A percentile compares a stretch with the other conserved stretches of the same genome.
These are phyloP conservation scores for Cotesia glomerata DNA, from an alignment of 1,140 invertebrate species.

Conservation along the genomic window DNA sequence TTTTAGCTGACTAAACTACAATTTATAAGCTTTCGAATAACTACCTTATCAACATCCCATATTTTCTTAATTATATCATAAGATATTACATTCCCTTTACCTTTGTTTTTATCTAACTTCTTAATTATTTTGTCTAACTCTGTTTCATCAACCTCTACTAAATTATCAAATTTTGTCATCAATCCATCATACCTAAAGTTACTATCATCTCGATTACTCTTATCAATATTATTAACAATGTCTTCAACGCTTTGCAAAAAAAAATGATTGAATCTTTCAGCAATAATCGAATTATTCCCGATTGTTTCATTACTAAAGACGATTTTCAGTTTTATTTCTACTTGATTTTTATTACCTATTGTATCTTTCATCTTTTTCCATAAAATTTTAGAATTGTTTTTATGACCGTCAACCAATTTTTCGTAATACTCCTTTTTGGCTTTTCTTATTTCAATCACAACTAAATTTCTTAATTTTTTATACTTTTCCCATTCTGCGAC, in stretches of 20 bases:
- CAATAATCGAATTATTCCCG: no score
- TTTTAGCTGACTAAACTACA: background rate
- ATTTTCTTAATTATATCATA: background rate
- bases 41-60: background rate
- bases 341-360: background rate
- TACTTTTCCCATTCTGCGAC: background rate
- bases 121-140: background rate
- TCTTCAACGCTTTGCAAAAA: no score
- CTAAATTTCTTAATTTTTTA: background rate
- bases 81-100: background rate
- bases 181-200: background rate
- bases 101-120: background rate
- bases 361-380: slow-evolving; percentile 17
- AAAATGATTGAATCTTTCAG: no score
- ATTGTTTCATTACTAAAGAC: background rate
- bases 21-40: background rate
- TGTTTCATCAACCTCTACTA: background rate
- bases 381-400: background rate
- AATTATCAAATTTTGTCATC: background rate
- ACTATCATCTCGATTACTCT: background rate
- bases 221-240: no score
- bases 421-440: background rate
- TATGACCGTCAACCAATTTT: background rate
- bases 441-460: background rate
- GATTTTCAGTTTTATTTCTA: background rate